Evolutionary conservation across 2,113 vertebrate species (phyloP), one percentile per base, ranked within the genome.

Genomic region (Scatophagus argus): DNA sequence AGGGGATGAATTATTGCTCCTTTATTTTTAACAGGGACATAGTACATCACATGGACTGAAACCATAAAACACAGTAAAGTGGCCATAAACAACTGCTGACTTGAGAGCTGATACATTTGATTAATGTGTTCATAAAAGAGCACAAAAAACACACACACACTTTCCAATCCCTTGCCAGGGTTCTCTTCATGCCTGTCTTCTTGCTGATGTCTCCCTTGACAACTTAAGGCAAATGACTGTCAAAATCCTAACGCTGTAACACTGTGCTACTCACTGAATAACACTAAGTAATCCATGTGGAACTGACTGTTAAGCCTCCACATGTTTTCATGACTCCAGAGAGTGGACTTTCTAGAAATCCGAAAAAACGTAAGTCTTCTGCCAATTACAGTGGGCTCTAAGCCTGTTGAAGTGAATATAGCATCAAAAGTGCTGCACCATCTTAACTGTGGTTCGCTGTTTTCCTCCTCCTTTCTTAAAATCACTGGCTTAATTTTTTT

Each of bases 201-300:
- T 69, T 76, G 63, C 81, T 36, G 67, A 19, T 79, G 65, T 82
- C 69, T 89, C 84, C 51, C 75, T 55, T 71, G 79, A 86, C 89
- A 88, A 77, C 66, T 84, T 82, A 65, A 88, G 84, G 82, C 78
- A 88, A 84, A 87, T 77, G 76, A 80, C 79, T 89, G 84, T 89
- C 82, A 90, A 64, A 89, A 84, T 63, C 64, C 60, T 29, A 43
- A 65, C 67, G 34, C 43, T 66, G 52, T n/a, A 59, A 60, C 55
- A 23, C 59, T 60, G 71, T 75, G 66, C 72, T 74, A 23, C 64
- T 78, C 60, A 54, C 77, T 67, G 79, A 79, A 74, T 71, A 83
- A 67, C 44, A 46, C 67, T 34, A 55, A 83, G 63, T 89, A 89
- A 90, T 85, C 86, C 84, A 82, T 55, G 49, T 61, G 80, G 84